Evolutionary conservation across 2,113 vertebrate species (phyloP), one percentile per base, ranked within the genome.

Genomic region (Clarias batrachus): DNA sequence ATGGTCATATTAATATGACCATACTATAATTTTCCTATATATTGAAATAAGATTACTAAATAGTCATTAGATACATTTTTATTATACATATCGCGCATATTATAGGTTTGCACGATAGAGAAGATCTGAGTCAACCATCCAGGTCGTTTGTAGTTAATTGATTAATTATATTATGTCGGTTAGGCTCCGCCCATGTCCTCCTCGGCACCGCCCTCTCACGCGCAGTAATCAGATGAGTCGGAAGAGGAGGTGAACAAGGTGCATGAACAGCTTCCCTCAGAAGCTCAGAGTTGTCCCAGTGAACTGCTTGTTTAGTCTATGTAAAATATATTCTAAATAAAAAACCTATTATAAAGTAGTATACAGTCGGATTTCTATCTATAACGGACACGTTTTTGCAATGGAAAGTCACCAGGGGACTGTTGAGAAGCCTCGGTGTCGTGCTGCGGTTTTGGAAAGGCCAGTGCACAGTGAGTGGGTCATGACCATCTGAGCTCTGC

Each of bases 161-260:
- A 70, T 59, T 87, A 27, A 33, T 59, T 79, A 33, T 19, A 30
- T 62, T 37, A 21, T 59, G 66, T 41, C 81, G 23, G 11, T 37
- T 62, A 41, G 33, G 79, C 84, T 41, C 84, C 27, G 30, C 68
- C 78, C 76, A 7, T 70, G 11, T 37, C 6, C 37, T 11, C 14
- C 17, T 9, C 78, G 41, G 56, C 78, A 78, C 84, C 82, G 86
- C 85, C 84, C 81, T 83, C 57, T 84, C 52, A 56, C 54, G 7
- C 68, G 25, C 23, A 73, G 82, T 89, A 65, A 85, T 85, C 77
- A 82, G n/a, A 81, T 65, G 78, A 87, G 80, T 81, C 80, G 70
- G 85, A 63, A 57, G 70, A 85, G 84, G 57, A 87, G 81, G 25
- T 78, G 63, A 33, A 56, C 48, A 84, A 82, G 86, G 77, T 60